phyloP scores from a whole-genome alignment of 1,140 invertebrate genomes.

The Cyrtorhinus lividipennis region DNA sequence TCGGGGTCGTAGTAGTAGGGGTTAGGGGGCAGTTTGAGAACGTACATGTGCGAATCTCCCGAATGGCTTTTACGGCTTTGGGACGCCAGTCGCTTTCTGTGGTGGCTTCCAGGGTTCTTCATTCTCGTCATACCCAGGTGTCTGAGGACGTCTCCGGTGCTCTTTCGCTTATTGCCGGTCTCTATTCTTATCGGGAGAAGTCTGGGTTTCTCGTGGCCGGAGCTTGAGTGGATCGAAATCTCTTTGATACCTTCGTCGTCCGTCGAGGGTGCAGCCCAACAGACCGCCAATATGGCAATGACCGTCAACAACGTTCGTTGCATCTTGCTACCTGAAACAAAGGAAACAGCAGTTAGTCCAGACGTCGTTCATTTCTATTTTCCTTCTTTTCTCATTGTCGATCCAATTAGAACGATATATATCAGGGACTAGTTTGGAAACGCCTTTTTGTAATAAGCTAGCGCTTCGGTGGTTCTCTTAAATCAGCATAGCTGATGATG shows the following conservation, averaged over 20 bases:
- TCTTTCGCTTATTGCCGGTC: slow-evolving; percentile 13
- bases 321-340: slow-evolving; percentile 4
- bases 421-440: too few relatives aligned
- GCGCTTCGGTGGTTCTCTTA: too few relatives aligned
- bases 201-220: slow-evolving; percentile 13
- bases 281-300: neutral
- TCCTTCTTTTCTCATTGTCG: too few relatives aligned
- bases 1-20: slow-evolving; percentile 56
- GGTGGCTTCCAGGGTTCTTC: slow-evolving; percentile 17
- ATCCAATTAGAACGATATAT: too few relatives aligned
- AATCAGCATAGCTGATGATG: too few relatives aligned
- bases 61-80: slow-evolving; percentile 22
- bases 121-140: slow-evolving; percentile 24
- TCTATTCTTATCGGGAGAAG: slow-evolving; percentile 12
- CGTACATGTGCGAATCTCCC: slow-evolving; percentile 59
- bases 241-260: slow-evolving; percentile 12
- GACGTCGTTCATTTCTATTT: too few relatives aligned
- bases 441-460: too few relatives aligned
- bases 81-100: slow-evolving; percentile 23
- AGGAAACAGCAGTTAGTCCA: too few relatives aligned
- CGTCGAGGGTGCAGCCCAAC: neutral
- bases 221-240: slow-evolving; percentile 12
- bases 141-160: slow-evolving; percentile 22
- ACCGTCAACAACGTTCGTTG: neutral
- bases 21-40: slow-evolving; percentile 63